Evolutionary conservation across 1,140 invertebrate species (phyloP).

Genomic region (Cotesia typhae): DNA sequence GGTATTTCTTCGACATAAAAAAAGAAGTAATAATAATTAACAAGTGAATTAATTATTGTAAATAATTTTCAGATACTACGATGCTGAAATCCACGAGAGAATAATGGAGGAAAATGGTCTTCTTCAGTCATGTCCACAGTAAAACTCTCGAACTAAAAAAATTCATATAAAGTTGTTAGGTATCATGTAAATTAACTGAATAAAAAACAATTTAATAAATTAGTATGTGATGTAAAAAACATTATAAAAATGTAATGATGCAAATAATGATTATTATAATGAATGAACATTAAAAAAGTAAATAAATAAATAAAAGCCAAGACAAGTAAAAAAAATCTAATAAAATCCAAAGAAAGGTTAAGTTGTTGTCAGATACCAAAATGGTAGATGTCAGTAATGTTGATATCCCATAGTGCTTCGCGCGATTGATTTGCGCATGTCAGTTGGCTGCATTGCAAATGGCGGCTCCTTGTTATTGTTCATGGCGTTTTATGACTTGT

Average conservation of each 20-base stretch:
- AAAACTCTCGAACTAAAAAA: slow-evolving; percentile 36
- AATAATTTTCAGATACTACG: slow-evolving; percentile 62
- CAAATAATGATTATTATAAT: slow-evolving; percentile 14
- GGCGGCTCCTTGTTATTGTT: slow-evolving; percentile 81
- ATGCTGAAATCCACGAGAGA: slow-evolving; percentile 59
- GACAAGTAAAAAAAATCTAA: neutral
- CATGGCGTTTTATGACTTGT: slow-evolving; percentile 74
- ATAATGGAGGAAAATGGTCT: slow-evolving; percentile 64
- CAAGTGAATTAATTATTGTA: too few relatives aligned
- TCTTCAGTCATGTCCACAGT: slow-evolving; percentile 54
- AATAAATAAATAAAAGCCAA: neutral
- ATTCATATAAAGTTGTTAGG: slow-evolving; percentile 28
- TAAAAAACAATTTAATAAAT: slow-evolving; percentile 30
- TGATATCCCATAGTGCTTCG: slow-evolving; percentile 59
- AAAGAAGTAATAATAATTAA: too few relatives aligned
- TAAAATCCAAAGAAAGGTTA: neutral
- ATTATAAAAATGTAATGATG: neutral
- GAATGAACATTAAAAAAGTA: slow-evolving; percentile 5
- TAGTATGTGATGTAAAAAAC: too few relatives aligned
- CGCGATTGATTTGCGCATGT: slow-evolving; percentile 73
- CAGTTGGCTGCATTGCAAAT: slow-evolving; percentile 77
- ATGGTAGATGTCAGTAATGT: slow-evolving; percentile 55
- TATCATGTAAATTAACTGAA: slow-evolving; percentile 32
- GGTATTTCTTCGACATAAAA: too few relatives aligned
- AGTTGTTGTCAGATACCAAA: slow-evolving; percentile 40